Base-by-base conservation (phyloP, 1,140 invertebrate genomes). In the Leptoteleia sp. region DNA sequence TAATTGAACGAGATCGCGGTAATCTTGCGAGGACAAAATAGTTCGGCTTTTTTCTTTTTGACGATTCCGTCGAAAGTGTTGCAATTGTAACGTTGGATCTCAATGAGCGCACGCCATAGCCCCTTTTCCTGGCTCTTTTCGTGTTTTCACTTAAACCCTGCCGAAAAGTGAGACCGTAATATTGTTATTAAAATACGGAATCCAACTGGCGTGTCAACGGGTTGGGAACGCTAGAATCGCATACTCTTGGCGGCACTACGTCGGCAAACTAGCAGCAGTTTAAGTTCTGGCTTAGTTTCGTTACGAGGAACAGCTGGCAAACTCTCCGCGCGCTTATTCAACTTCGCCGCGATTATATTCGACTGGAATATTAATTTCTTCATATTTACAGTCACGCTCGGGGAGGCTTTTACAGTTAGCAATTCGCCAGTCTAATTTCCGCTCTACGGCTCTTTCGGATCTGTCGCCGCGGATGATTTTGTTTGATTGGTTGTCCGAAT, bases 311-410 rank as follows among this genome's bases (percentile, higher is more conserved):
- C 70, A 65, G 70, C 40, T 73, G 50, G 42, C 38, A 25, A 31
- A 55, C 22, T 57, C 13, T 5, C 16, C 9, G 17, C 9, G 12
- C 11, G 50, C 31, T 47, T 29, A 13, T 68, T 29, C 64, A 55
- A 55, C 38, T 67, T 54, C 8, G 15, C 27, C 37, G 16, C 48
- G 48, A 68, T 35, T 68, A 57, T 55, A 68, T 68, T 68, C 31
- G 33, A 47, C 42, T 48, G 19, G 50, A 57, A 68, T 57, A 68
- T 57, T 57, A 57, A 68, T 57, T 68, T 57, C 40, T 57, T 57
- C 42, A 57, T 68, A 57, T 64, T 64, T 64, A 47, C 48, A 47
- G 43, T 19, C 11, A 38, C n/a, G n/a, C n/a, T n/a, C n/a, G n/a
- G n/a, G n/a, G n/a, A n/a, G n/a, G n/a, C n/a, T n/a, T n/a, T n/a